phyloP scores from a whole-genome alignment of 2,797 vertebrate species.

The Takifugu rubripes region DNA sequence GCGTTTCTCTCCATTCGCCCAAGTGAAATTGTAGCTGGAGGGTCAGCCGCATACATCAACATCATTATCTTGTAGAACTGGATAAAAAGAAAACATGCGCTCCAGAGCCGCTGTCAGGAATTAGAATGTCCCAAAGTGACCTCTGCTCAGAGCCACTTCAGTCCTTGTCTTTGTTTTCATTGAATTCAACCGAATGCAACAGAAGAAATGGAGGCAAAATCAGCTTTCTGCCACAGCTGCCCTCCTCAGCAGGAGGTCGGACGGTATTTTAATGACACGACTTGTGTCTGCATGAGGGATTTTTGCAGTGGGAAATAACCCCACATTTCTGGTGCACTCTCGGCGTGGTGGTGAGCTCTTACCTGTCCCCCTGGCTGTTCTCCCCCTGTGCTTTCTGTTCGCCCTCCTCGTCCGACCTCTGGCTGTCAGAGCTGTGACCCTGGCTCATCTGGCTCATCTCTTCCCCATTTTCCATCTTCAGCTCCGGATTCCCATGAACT shows the following conservation, averaged over 20 bases:
- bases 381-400: constrained; percentile 83
- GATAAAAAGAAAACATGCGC: constrained; percentile 28
- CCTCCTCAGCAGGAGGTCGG: constrained; percentile 37
- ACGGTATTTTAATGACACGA: constrained; percentile 29
- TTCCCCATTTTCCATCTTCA: constrained; percentile 91
- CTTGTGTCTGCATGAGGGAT: constrained; percentile 6
- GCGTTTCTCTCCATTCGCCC: background rate
- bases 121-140: constrained; percentile 36
- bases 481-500: constrained; percentile 72
- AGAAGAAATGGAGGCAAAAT: constrained; percentile 45
- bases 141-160: background rate
- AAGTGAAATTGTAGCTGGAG: constrained; percentile 21
- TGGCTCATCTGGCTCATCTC: constrained; percentile 75
- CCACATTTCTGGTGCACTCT: background rate
- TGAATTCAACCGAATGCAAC: constrained; percentile 24
- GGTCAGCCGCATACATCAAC: constrained; percentile 28
- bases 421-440: constrained; percentile 81
- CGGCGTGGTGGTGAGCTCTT: background rate
- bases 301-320: background rate
- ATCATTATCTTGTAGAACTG: constrained; percentile 2
- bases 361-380: constrained; percentile 68
- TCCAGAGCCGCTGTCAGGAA: constrained; percentile 32
- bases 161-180: constrained; percentile 22
- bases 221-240: constrained; percentile 42
- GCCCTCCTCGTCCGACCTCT: constrained; percentile 90